Conservation (phyloP, 2,888 invertebrate genomes). For the Spilarctia lutea region DNA sequence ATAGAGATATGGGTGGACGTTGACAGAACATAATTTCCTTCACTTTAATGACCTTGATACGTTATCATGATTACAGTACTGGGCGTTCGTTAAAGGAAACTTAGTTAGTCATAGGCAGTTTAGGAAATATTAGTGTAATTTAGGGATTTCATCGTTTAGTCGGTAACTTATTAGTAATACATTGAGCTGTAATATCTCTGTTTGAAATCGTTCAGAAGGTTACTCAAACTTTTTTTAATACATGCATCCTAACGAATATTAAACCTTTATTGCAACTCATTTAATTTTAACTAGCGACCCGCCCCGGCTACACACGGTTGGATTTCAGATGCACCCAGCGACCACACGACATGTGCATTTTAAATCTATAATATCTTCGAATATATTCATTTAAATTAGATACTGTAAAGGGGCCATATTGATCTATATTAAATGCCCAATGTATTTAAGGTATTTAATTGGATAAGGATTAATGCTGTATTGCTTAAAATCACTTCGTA, state of each 20-base stretch:
- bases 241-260: no score
- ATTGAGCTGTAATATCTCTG: background rate
- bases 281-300: background rate
- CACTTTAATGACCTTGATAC: slow-evolving; percentile 18
- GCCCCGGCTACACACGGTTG: no score
- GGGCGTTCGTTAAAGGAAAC: slow-evolving; percentile 4
- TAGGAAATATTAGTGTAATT: slow-evolving; percentile 1
- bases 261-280: background rate
- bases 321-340: no score
- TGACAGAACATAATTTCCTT: slow-evolving; percentile 18
- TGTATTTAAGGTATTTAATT: no score
- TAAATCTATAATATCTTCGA: no score
- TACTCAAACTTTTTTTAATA: no score
- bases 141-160: background rate
- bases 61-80: slow-evolving; percentile 17
- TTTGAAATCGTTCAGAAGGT: background rate
- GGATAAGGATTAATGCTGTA: no score
- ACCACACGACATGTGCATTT: no score
- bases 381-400: no score
- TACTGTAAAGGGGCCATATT: no score
- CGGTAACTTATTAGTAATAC: background rate
- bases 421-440: no score
- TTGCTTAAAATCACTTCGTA: no score
- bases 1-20: slow-evolving; percentile 16
- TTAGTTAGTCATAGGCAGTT: slow-evolving; percentile 7